A percentile compares a stretch with the other conserved stretches of the same genome.
Evolutionary conservation across 2,113 vertebrate species (phyloP).

Genomic region (Cyanoderma ruficeps): DNA sequence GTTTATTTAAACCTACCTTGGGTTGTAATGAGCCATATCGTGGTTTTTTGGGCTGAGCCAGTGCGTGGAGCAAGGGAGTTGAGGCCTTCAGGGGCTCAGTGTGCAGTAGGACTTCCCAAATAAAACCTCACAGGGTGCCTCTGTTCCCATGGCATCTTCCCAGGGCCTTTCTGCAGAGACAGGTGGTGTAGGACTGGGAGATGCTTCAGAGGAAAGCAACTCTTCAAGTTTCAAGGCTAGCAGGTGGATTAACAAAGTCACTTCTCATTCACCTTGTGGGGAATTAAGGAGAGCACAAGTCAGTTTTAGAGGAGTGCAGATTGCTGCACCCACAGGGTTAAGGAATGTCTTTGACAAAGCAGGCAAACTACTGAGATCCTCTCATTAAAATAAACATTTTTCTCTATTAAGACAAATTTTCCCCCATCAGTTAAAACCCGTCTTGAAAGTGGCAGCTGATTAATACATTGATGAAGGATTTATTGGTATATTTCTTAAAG

Average conservation of each 20-base stretch:
- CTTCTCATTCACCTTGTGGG: background rate
- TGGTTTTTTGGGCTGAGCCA: background rate
- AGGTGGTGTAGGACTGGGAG: background rate
- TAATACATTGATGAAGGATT: background rate
- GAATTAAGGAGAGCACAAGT: background rate
- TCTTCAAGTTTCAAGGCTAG: too few relatives aligned
- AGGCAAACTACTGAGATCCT: background rate
- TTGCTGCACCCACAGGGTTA: background rate
- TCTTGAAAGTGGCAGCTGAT: background rate
- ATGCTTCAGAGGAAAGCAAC: background rate
- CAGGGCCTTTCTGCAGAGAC: background rate
- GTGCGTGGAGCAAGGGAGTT: background rate
- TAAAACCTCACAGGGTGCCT: background rate
- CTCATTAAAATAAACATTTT: background rate
- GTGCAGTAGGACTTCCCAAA: background rate
- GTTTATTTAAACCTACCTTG: background rate
- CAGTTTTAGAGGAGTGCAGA: background rate
- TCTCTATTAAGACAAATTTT: background rate
- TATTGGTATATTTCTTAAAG: background rate
- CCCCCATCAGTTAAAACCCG: background rate
- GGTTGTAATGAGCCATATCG: background rate
- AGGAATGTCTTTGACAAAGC: background rate
- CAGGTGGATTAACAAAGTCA: background rate
- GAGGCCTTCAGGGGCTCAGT: background rate
- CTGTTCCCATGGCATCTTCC: fast-evolving